Percentiles rank a stretch among this genome's conserved stretches.
Conservation (phyloP, 2,888 invertebrate genomes). For the Andrena praecox region DNA sequence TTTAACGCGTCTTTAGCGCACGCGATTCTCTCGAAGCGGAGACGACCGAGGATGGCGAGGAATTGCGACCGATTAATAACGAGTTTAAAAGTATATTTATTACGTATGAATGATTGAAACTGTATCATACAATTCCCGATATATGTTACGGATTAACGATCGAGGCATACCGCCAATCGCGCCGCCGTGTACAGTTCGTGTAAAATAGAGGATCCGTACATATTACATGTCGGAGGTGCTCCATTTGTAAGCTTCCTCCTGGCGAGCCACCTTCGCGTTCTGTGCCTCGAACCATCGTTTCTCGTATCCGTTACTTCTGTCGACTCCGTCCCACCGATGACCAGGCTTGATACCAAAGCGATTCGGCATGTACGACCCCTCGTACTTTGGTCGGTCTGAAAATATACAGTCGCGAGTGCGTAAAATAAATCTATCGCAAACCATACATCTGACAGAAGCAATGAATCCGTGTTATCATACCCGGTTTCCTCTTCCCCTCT, state of each 20-base stretch:
- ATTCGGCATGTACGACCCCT: slow-evolving; percentile 95
- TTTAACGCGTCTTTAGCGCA: slow-evolving; percentile 12
- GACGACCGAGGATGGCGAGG: not conserved
- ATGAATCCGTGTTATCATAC: slow-evolving; percentile 75
- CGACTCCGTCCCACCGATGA: slow-evolving; percentile 99
- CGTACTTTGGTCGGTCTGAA: slow-evolving; percentile 90
- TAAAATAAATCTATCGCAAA: not conserved
- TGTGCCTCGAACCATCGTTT: slow-evolving; percentile 93
- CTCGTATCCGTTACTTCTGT: slow-evolving; percentile 98
- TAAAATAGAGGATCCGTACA: slow-evolving; percentile 1
- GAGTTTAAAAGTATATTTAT: slow-evolving; percentile 37
- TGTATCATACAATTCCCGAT: slow-evolving; percentile 19
- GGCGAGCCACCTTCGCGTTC: slow-evolving; percentile 90
- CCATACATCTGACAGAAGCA: not conserved
- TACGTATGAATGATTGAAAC: slow-evolving; percentile 4
- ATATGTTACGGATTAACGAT: not conserved
- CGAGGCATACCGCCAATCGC: not conserved
- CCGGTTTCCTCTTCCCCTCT: slow-evolving; percentile 86
- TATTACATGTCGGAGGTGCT: slow-evolving; percentile 96
- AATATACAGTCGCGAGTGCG: slow-evolving; percentile 36
- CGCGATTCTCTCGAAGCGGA: not conserved
- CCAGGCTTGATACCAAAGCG: slow-evolving; percentile 97
- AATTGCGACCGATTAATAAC: slow-evolving; percentile 19
- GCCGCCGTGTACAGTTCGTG: not conserved
- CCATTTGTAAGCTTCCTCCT: slow-evolving; percentile 97